Percentiles rank a stretch among this genome's conserved stretches.
Evolutionary conservation across 2,888 invertebrate species (phyloP).

Genomic region (Idaea straminata): DNA sequence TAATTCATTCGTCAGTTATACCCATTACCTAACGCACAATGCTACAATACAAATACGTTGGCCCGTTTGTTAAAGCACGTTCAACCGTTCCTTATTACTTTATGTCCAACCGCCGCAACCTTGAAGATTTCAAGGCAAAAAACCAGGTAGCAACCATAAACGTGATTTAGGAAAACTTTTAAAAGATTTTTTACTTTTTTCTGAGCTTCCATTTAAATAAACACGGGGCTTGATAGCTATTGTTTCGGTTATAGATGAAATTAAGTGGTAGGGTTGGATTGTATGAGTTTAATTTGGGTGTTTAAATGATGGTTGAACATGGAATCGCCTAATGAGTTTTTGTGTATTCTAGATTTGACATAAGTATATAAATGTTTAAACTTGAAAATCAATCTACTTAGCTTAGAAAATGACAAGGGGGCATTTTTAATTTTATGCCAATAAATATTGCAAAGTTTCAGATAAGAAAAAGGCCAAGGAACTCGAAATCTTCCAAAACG

Average conservation of each 20-base stretch:
- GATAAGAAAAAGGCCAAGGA: not conserved
- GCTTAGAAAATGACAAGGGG: not conserved
- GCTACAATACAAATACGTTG: constrained; percentile 1
- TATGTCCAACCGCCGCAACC: constrained; percentile 29
- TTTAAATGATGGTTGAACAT: not conserved
- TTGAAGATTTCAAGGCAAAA: constrained; percentile 40
- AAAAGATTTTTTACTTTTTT: constrained; percentile 18
- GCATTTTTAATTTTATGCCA: not conserved
- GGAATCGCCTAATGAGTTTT: not conserved
- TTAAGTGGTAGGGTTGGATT: not conserved
- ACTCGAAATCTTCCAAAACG: not conserved
- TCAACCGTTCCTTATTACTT: not conserved
- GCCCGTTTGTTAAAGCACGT: not conserved
- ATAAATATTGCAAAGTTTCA: not conserved
- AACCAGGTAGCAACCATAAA: constrained; percentile 48
- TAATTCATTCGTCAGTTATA: not conserved
- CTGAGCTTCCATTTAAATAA: constrained; percentile 9
- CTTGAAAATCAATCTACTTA: not conserved
- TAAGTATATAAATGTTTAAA: too few species aligned
- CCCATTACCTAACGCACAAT: not conserved
- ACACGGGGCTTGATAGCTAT: constrained; percentile 3
- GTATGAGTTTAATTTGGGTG: not conserved
- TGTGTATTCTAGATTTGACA: not conserved
- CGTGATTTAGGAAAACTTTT: constrained; percentile 41
- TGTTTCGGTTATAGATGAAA: constrained; percentile 1